Base-by-base conservation (phyloP, 2,113 vertebrate species). In the Gambusia affinis region DNA sequence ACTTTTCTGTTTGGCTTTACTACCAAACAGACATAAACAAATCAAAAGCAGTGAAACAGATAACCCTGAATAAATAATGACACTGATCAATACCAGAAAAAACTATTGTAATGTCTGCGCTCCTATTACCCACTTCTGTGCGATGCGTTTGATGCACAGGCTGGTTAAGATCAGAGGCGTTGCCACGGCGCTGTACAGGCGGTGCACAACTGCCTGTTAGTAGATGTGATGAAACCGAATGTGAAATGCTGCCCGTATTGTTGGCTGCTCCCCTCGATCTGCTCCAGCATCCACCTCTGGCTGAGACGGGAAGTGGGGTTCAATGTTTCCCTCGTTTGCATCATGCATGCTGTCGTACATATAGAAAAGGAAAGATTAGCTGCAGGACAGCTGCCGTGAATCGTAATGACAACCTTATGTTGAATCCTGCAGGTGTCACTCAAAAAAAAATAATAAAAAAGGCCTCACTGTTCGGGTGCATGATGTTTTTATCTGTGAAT, bases 281-380 rank as follows among this genome's bases (percentile, higher is more conserved):
- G 84, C 86, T 89, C 78, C 81, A 33, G 71, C 77, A 69, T 84
- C 83, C 85, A 83, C 91, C 85, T 75, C 85, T 78, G 78, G 84
- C 85, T 89, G 89, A 83, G 83, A 72, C 61, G 78, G 87, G 64
- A 86, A 88, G 85, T 85, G 82, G 79, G 88, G 90, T 91, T 83
- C 80, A 90, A 91, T 83, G 86, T 94, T 95, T 94, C 94, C 80
- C 80, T 84, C 70, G 89, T 94, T 94, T 95, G 92, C 93, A 92
- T 94, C 94, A 95, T 92, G 82, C 87, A 8, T 31, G 61, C 84
- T 85, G 88, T 74, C 69, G 82, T 91, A 85, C 87, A 64, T 91
- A 90, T 84, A 93, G 86, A 88, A 86, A 57, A 77, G 79, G 80
- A 80, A 78, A 78, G 83, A 88, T 90, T 83, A 86, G 70, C 78